Evolutionary conservation across 2,888 invertebrate species (phyloP).

Genomic region (Drosophila maculinotata): DNA sequence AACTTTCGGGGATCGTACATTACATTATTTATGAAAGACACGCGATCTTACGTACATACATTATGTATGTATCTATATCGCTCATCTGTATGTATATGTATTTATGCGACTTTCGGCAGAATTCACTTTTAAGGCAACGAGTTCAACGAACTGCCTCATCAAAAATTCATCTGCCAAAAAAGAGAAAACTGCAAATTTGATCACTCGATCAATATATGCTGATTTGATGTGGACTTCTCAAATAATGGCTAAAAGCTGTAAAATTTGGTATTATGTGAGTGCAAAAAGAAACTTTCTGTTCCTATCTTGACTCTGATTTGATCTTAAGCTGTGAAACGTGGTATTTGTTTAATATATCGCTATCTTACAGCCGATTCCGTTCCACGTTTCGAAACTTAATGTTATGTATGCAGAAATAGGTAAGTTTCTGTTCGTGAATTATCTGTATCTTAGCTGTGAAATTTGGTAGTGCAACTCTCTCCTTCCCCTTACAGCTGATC

Average conservation of each 20-base stretch:
- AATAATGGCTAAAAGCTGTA: slow-evolving; percentile 2
- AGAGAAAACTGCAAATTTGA: slow-evolving; percentile 21
- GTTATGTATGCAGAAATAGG: neutral
- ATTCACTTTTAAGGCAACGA: slow-evolving; percentile 22
- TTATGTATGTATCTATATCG: slow-evolving; percentile 25
- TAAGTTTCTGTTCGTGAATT: neutral
- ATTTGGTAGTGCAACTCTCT: slow-evolving; percentile 2
- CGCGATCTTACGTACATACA: slow-evolving; percentile 50
- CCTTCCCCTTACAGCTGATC: neutral
- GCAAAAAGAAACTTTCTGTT: slow-evolving; percentile 16
- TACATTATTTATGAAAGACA: slow-evolving; percentile 62
- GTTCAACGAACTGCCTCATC: slow-evolving; percentile 51
- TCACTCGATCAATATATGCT: slow-evolving; percentile 32
- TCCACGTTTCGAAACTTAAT: neutral
- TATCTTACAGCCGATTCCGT: neutral
- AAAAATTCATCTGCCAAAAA: slow-evolving; percentile 40
- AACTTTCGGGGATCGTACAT: slow-evolving; percentile 33
- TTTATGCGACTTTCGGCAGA: slow-evolving; percentile 27
- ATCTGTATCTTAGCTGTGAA: slow-evolving; percentile 6
- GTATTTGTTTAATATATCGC: neutral
- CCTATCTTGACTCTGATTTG: neutral
- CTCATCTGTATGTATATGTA: slow-evolving; percentile 8
- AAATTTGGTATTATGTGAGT: slow-evolving; percentile 6
- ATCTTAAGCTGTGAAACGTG: neutral
- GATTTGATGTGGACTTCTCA: slow-evolving; percentile 9